phyloP scores from a whole-genome alignment of 2,113 vertebrate species.

The Rallus limicola region DNA sequence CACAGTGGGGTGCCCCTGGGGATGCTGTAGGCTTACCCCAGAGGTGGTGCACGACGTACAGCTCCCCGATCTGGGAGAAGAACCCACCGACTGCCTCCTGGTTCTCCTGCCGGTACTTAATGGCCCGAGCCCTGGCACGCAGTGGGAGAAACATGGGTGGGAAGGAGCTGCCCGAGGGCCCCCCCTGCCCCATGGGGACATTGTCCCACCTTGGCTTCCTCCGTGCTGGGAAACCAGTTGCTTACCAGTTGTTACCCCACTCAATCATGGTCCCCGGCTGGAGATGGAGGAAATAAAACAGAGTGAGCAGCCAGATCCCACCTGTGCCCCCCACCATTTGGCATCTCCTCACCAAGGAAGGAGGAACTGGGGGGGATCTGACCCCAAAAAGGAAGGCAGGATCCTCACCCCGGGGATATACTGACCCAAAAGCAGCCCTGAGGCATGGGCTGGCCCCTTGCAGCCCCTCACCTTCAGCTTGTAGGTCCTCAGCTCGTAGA shows the following conservation, averaged over 20 bases:
- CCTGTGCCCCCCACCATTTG: rapidly evolving
- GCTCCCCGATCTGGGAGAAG: conserved; percentile 94
- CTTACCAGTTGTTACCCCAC: conserved; percentile 98
- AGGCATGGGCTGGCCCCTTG: rapidly evolving
- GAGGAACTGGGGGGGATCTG: not conserved
- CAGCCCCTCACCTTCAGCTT: conserved; percentile 80
- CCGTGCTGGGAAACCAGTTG: rapidly evolving
- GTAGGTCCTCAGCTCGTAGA: conserved; percentile 94
- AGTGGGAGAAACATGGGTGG: rapidly evolving
- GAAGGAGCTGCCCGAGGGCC: too few relatives aligned
- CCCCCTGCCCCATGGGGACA: not conserved
- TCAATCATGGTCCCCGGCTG: conserved; percentile 98
- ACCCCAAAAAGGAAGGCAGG: not conserved
- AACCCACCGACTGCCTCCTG: conserved; percentile 94
- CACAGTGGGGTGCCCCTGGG: rapidly evolving
- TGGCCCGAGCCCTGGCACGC: conserved; percentile 87
- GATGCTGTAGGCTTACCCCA: conserved; percentile 85
- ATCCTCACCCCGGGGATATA: rapidly evolving
- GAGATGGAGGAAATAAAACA: not conserved
- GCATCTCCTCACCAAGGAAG: too few relatives aligned
- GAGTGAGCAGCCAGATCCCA: not conserved
- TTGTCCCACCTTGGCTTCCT: not conserved
- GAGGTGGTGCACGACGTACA: conserved; percentile 94
- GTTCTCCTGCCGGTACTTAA: conserved; percentile 92
- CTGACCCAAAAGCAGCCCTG: rapidly evolving